Conservation (phyloP, 2,113 vertebrate genomes). For the Polyodon spathula region DNA sequence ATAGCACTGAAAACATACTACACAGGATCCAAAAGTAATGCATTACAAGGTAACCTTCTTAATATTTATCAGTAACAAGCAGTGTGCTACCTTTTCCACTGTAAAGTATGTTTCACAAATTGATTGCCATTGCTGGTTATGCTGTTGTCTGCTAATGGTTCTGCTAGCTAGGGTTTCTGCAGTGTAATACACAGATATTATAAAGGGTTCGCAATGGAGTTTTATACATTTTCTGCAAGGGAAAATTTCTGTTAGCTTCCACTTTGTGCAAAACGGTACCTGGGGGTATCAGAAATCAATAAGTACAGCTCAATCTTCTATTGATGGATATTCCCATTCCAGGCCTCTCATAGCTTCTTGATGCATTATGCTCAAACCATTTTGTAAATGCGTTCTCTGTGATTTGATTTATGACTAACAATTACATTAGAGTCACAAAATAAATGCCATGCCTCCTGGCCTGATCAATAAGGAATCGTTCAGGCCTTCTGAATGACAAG, state of each 20-base stretch:
- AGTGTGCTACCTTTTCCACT: too few species aligned
- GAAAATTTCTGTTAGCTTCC: not conserved
- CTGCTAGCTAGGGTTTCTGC: too few species aligned
- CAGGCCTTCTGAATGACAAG: not conserved
- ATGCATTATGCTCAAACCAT: constrained; percentile 3
- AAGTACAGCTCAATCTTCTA: not conserved
- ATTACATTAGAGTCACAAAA: constrained; percentile 7
- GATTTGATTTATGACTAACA: constrained; percentile 14
- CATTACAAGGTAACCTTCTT: too few species aligned
- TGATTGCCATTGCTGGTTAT: too few species aligned
- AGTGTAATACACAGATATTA: too few species aligned
- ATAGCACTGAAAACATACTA: too few species aligned
- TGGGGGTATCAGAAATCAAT: constrained; percentile 6
- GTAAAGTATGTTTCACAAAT: too few species aligned
- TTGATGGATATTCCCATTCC: not conserved
- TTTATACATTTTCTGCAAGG: too few species aligned
- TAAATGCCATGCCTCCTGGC: constrained; percentile 1
- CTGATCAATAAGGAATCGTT: constrained; percentile 7
- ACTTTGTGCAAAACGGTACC: constrained; percentile 5
- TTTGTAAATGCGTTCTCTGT: constrained; percentile 7
- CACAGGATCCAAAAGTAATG: too few species aligned
- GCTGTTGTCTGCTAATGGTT: too few species aligned
- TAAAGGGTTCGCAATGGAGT: too few species aligned
- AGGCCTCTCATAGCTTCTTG: not conserved
- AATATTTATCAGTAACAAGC: too few species aligned